Percentiles rank a stretch among this genome's conserved stretches.
These are phyloP conservation scores for Eleginops maclovinus DNA, from an alignment of 2,113 vertebrate genomes.

Conservation along the genomic window DNA sequence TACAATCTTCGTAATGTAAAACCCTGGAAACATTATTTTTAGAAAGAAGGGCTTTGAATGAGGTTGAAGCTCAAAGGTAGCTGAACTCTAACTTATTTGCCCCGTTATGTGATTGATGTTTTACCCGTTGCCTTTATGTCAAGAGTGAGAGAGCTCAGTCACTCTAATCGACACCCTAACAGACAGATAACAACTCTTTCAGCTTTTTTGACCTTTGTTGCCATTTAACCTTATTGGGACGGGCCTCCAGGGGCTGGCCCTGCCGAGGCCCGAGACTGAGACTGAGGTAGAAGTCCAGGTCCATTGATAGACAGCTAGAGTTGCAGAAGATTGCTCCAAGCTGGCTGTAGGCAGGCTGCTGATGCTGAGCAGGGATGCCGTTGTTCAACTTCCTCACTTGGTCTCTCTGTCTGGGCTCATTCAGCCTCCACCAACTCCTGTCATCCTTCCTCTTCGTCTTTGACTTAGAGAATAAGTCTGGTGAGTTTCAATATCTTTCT, in stretches of 20 bases:
- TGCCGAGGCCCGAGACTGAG: constrained; percentile 30
- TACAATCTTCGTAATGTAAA: background rate
- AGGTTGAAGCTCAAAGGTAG: background rate
- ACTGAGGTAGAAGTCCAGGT: constrained; percentile 35
- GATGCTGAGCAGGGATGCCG: constrained; percentile 71
- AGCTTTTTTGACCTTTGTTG: constrained; percentile 18
- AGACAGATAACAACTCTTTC: constrained; percentile 29
- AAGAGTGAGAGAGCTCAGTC: background rate
- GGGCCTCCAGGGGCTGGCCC: constrained; percentile 28
- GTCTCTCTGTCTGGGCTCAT: constrained; percentile 66
- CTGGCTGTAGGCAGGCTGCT: constrained; percentile 69
- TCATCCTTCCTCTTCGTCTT: constrained; percentile 41
- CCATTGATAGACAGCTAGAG: constrained; percentile 65
- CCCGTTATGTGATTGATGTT: background rate
- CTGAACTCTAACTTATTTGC: background rate
- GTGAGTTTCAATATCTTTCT: constrained; percentile 2
- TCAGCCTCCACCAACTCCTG: constrained; percentile 42
- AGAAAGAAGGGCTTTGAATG: background rate
- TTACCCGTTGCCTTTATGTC: background rate
- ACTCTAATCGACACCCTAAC: constrained; percentile 5
- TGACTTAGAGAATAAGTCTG: constrained; percentile 12
- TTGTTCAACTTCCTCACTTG: constrained; percentile 64
- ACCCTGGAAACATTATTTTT: background rate
- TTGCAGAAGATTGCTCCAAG: constrained; percentile 75
- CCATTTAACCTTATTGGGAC: constrained; percentile 26